Base-by-base conservation (phyloP, 2,113 vertebrate species). In the Semnornis frantzii region DNA sequence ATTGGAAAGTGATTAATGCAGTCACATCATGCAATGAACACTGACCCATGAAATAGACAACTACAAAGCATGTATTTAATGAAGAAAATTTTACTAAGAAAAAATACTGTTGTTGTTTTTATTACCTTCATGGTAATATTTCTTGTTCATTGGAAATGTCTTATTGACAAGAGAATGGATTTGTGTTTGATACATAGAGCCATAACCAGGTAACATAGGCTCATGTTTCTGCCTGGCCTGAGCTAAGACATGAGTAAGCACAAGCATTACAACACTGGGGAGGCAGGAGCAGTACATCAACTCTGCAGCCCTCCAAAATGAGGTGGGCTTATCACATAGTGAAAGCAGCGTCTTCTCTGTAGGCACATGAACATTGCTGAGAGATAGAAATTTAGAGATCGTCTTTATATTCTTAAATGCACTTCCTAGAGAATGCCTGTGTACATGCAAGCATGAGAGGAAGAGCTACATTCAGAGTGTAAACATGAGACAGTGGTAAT, bases 1-100 rank as follows among this genome's bases (percentile, higher is more conserved):
- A 23, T 71, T 96, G 59, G 58, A 87, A 94, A 95, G 60, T 72
- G 79, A 89, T 96, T 90, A 58, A 76, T 75, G 30, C 76, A 66
- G 55, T 70, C 27, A 7, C 88, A 52, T 87, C 90, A 55, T 71
- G 57, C 71, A 87, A 80, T 94, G 96, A 93, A 65, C 59, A 66
- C n/a, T 63, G 34, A 81, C 57, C 71, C 8, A 50, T 57, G 30
- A 23, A 58, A 82, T 39, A 86, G 78, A 4, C 3, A 58, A 8
- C 33, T 21, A 10, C 52, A 71, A 70, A 81, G 37, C 7, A 0
- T n/a, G 20, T 76, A 66, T 91, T 70, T 89, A 79, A 85, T 93
- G 46, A 46, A n/a, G 33, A 75, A 86, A 93, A 74, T 60, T 17
- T 2, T 59, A 24, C 12, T 62, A 33, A 15, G 8, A 71, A 28